Base-by-base conservation (phyloP, 2,888 invertebrate genomes). In the Apodemia mormo region DNA sequence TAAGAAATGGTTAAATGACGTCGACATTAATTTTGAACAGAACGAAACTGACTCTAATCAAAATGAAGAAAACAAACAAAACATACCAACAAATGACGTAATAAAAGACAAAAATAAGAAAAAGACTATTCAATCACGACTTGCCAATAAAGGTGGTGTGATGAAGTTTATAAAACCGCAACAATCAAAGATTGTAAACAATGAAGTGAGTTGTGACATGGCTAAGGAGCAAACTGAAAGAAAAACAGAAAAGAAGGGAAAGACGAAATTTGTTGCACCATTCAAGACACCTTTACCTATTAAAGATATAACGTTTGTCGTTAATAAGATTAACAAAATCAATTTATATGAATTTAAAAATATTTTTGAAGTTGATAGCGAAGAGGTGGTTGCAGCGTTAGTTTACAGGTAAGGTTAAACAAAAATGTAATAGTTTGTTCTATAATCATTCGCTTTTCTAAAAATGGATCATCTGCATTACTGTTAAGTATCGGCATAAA, bases 91-190 rank as follows among this genome's bases (percentile, higher is more conserved):
- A 33, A 64, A 66, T 45, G 40, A 9, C 52, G n/a, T 72, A 75
- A 22, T 3, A 29, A 52, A 73, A 75, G 40, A 76, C 74, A 52
- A 76, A 54, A 4, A 1, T 33, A 45, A 3, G 2, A 75, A 74
- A 69, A 71, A 68, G n/a, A 65, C 64, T n/a, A 30, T 91, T 22
- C 92, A 92, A 81, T 77, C 92, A 3, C 82, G 82, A 73, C 75
- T 92, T 67, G 80, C 84, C 2, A 91, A 92, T 70, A 89, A 86
- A 79, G 84, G 80, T 71, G 92, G 92, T 1, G 74, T 86, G 40
- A 90, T 92, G 91, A 92, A 92, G 76, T 92, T 81, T 72, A 74
- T 75, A 33, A 89, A 85, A 72, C 88, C 90, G 7, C 79, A 80
- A 75, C 52, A 71, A 12, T 43, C 61, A 49, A 68, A 68, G 49